Evolutionary conservation across 2,797 vertebrate species (phyloP).

Genomic region (Halcyon smyrnensis): DNA sequence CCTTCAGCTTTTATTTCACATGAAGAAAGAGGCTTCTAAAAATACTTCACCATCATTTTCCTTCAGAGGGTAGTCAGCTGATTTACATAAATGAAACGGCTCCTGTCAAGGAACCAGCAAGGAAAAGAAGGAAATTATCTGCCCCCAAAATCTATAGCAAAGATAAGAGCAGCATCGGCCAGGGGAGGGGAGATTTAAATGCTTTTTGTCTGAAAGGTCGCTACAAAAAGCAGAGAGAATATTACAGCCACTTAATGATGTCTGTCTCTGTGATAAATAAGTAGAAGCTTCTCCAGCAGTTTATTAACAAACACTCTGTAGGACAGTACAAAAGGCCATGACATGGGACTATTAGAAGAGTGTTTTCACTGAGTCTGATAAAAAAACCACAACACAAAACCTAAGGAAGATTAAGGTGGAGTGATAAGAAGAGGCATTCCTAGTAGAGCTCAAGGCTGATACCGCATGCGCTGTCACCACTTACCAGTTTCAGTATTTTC

Average conservation of each 20-base stretch:
- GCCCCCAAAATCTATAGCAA: constrained; percentile 38
- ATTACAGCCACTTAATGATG: neutral
- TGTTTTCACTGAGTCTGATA: neutral
- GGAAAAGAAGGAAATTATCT: constrained; percentile 60
- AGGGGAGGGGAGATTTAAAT: constrained; percentile 54
- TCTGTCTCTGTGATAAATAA: constrained; percentile 30
- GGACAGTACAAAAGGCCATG: constrained; percentile 11
- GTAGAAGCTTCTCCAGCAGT: constrained; percentile 30
- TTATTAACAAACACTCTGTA: constrained; percentile 35
- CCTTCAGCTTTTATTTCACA: constrained; percentile 53
- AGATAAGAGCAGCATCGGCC: constrained; percentile 16
- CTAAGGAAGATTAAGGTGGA: neutral
- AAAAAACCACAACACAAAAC: neutral
- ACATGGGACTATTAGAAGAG: constrained; percentile 18
- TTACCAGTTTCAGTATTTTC: constrained; percentile 97
- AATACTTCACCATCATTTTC: constrained; percentile 13
- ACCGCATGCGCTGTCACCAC: neutral
- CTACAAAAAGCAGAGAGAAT: constrained; percentile 5
- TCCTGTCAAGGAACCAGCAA: constrained; percentile 41
- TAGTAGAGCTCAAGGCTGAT: neutral
- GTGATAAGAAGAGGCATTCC: neutral
- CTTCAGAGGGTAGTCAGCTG: constrained; percentile 22
- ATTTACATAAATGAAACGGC: constrained; percentile 65
- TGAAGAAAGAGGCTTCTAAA: constrained; percentile 55
- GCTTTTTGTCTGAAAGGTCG: constrained; percentile 31